A percentile compares a stretch with the other conserved stretches of the same genome.
These are phyloP conservation scores for Amphibalanus amphitrite DNA, from an alignment of 1,140 invertebrate species.

Conservation along the genomic window DNA sequence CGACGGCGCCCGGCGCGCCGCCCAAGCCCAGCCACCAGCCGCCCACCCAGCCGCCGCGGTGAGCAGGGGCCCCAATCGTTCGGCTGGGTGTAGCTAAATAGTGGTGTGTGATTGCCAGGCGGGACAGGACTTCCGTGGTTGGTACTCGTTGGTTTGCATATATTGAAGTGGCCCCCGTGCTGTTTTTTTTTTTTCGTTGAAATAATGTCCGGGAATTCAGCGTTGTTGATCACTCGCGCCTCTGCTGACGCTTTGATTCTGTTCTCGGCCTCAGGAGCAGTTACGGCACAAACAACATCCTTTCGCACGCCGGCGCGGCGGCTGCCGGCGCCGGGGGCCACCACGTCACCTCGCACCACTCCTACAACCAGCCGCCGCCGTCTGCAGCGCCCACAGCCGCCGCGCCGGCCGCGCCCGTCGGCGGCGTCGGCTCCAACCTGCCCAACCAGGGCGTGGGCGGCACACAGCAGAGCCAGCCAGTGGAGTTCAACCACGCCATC, in stretches of 20 bases:
- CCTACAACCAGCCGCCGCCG: conserved; percentile 3
- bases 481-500: conserved; percentile 98
- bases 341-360: conserved; percentile 8
- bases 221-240: too few relatives aligned
- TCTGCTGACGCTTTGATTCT: too few relatives aligned
- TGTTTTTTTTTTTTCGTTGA: too few relatives aligned
- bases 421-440: neutral
- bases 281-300: conserved; percentile 9
- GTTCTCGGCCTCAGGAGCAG: neutral
- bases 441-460: neutral
- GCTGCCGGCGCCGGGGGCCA: conserved; percentile 2
- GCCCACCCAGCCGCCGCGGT: neutral
- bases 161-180: too few relatives aligned
- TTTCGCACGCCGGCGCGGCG: neutral
- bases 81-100: too few relatives aligned
- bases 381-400: conserved; percentile 6
- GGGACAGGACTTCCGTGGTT: too few relatives aligned
- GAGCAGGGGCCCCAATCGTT: too few relatives aligned
- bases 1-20: too few relatives aligned
- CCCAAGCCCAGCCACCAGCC: conserved; percentile 1
- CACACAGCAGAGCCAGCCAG: conserved; percentile 44
- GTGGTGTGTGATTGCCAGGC: too few relatives aligned
- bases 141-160: too few relatives aligned
- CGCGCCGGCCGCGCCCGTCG: conserved; percentile 7
- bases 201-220: too few relatives aligned